Conservation (phyloP, 2,797 vertebrate species). For the Iguana delicatissima region DNA sequence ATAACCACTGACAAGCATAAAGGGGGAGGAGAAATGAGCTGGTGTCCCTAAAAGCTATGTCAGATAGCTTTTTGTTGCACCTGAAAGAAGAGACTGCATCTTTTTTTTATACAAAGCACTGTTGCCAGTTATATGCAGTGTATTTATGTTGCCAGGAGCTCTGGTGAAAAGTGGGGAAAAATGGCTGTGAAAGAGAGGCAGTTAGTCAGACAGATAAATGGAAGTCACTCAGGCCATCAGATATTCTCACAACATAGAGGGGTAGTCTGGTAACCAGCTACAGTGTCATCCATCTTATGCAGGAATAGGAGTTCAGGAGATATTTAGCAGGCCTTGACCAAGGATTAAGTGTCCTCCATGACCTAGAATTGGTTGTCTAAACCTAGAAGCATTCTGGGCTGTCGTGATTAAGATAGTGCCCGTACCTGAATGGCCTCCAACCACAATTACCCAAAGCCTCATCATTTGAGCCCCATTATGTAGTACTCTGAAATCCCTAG, state of each 20-base stretch:
- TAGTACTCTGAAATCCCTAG: neutral
- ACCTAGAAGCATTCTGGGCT: too few species aligned
- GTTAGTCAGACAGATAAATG: neutral
- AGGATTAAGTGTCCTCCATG: too few species aligned
- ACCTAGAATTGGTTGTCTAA: too few species aligned
- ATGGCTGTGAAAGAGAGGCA: neutral
- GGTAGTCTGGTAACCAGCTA: neutral
- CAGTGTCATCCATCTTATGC: neutral
- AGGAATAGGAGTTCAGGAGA: too few species aligned
- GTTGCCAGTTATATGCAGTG: neutral
- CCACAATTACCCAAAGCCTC: too few species aligned
- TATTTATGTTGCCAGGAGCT: neutral
- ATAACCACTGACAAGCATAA: neutral
- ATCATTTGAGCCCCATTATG: too few species aligned
- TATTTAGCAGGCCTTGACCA: too few species aligned
- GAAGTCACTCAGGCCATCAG: neutral
- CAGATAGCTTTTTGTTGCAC: neutral
- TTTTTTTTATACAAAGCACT: neutral
- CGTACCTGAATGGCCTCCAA: too few species aligned
- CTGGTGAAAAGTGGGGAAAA: neutral
- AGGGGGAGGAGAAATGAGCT: neutral
- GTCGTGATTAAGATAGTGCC: too few species aligned
- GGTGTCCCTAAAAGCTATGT: too few species aligned
- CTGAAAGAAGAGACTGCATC: neutral
- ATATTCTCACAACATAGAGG: neutral